These are phyloP conservation scores for Heteractis magnifica DNA, from an alignment of 92 coral and sea anemone species.

Conservation along the genomic window DNA sequence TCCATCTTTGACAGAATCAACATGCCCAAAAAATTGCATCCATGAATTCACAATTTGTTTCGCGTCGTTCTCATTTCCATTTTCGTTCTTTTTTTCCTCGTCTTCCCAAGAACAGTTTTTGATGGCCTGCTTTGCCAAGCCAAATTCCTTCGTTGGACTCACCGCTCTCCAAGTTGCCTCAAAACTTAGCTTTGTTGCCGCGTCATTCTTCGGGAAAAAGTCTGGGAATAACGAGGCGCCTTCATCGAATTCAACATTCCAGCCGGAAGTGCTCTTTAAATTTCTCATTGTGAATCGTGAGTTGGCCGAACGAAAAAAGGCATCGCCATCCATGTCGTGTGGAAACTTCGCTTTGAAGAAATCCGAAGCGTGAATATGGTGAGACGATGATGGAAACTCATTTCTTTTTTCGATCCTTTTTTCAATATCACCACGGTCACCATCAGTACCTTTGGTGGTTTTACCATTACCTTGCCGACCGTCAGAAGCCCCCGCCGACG, in stretches of 20 bases:
- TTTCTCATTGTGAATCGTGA: conserved; percentile 28
- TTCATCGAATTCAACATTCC: conserved; percentile 41
- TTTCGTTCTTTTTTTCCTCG: conserved; percentile 10
- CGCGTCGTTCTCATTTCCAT: conserved; percentile 6
- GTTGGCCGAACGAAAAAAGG: conserved; percentile 28
- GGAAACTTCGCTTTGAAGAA: conserved; percentile 28
- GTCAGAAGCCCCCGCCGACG: neutral
- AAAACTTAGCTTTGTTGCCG: conserved; percentile 37
- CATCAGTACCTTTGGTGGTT: neutral
- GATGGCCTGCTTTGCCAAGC: conserved; percentile 32
- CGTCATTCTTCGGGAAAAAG: conserved; percentile 36
- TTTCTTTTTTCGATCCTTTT: conserved; percentile 5
- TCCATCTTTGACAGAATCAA: conserved; percentile 15
- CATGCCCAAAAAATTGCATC: conserved; percentile 49
- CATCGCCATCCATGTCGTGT: conserved; percentile 9
- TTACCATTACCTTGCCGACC: neutral
- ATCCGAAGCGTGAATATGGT: neutral
- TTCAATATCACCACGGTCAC: neutral
- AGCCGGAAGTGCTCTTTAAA: conserved; percentile 19
- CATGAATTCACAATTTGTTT: conserved; percentile 28
- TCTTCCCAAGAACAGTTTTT: conserved; percentile 31
- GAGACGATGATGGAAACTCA: conserved; percentile 2
- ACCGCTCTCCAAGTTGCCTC: conserved; percentile 38
- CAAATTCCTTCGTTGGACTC: conserved; percentile 28
- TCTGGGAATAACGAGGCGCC: conserved; percentile 40